A percentile compares a stretch with the other conserved stretches of the same genome.
Conservation (phyloP, 2,888 invertebrate genomes). For the Erebia ligea region DNA sequence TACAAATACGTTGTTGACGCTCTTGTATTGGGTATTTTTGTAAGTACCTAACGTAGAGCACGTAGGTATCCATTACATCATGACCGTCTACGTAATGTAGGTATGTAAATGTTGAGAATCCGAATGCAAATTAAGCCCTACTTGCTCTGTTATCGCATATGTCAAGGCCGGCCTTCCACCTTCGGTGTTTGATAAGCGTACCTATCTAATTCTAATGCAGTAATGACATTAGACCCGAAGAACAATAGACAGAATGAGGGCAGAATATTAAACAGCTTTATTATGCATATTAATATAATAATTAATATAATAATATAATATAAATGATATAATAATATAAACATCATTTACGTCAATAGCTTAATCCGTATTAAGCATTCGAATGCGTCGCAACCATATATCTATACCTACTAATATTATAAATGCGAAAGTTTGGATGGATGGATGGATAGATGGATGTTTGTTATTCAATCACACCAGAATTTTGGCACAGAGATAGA, state of each 20-base stretch:
- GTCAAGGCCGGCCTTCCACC: conserved; percentile 23
- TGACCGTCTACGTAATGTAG: not conserved
- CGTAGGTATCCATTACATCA: not conserved
- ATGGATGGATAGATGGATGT: too few species aligned
- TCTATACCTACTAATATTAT: too few species aligned
- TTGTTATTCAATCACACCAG: too few species aligned
- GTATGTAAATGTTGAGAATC: conserved; percentile 21
- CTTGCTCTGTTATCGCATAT: conserved; percentile 25
- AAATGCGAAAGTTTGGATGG: too few species aligned
- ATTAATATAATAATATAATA: too few species aligned
- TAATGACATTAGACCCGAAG: conserved; percentile 19
- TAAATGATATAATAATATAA: too few species aligned
- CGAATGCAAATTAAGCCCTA: conserved; percentile 20
- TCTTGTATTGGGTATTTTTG: not conserved
- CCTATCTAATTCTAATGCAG: not conserved
- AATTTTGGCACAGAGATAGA: too few species aligned
- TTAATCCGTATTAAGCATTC: too few species aligned
- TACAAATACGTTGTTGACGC: too few species aligned
- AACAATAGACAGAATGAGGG: conserved; percentile 4
- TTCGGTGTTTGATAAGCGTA: conserved; percentile 19
- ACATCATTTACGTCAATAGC: too few species aligned
- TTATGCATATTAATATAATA: too few species aligned
- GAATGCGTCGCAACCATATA: too few species aligned
- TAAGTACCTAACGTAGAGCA: not conserved
- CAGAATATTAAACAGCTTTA: not conserved